phyloP scores from a whole-genome alignment of 30 jellyfish, hydroid and myxozoan species.

The Morbakka virulenta region DNA sequence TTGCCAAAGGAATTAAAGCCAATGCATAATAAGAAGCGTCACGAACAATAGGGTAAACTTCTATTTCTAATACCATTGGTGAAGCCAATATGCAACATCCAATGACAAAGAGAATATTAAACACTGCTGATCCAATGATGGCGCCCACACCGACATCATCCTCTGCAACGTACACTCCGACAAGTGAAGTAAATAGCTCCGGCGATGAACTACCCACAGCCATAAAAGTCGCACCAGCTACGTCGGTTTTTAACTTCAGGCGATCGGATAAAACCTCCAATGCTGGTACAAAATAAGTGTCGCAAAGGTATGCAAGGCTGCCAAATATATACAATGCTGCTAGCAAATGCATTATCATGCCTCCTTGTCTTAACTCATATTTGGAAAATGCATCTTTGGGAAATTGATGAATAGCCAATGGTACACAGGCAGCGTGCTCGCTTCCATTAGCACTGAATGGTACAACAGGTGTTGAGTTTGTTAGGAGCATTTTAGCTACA shows the following conservation, averaged over 20 bases:
- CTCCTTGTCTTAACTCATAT: constrained; percentile 64
- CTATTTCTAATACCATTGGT: constrained; percentile 39
- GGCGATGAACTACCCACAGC: constrained; percentile 98
- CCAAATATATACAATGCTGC: constrained; percentile 83
- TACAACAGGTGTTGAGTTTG: neutral
- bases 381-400: constrained; percentile 75
- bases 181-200: constrained; percentile 84
- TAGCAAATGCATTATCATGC: constrained; percentile 64
- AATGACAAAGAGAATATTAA: constrained; percentile 68
- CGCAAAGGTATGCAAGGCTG: constrained; percentile 87
- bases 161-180: constrained; percentile 81
- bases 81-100: constrained; percentile 68
- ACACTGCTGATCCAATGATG: constrained; percentile 77
- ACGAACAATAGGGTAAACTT: constrained; percentile 64
- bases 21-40: constrained; percentile 61
- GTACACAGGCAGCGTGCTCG: constrained; percentile 27
- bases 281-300: constrained; percentile 87
- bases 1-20: constrained; percentile 58
- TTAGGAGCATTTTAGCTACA: neutral
- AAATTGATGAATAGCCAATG: constrained; percentile 73
- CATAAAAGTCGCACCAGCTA: constrained; percentile 99
- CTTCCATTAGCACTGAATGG: neutral
- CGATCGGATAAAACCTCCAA: constrained; percentile 74
- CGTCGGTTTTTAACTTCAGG: constrained; percentile 79
- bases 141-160: constrained; percentile 84